These are phyloP conservation scores for Otolemur garnettii DNA, from an alignment of 2,113 vertebrate genomes.

Conservation along the genomic window DNA sequence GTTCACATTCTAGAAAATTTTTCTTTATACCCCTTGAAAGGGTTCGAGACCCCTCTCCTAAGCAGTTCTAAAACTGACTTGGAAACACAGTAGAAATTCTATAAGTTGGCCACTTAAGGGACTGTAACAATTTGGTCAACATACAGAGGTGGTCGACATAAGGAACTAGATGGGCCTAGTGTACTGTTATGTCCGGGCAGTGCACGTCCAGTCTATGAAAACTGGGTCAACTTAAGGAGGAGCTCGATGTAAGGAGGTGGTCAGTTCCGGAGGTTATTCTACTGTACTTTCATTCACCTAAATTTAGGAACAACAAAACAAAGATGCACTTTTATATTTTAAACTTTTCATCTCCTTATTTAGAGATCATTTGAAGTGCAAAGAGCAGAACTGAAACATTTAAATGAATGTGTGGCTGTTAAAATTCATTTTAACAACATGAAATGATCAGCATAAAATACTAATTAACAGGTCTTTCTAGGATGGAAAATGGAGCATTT, in stretches of 20 bases:
- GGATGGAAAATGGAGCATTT: not conserved
- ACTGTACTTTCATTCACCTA: not conserved
- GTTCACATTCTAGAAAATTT: not conserved
- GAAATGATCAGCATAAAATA: not conserved
- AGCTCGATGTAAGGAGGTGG: too few relatives aligned
- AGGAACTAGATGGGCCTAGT: too few relatives aligned
- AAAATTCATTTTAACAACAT: not conserved
- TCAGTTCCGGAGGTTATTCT: too few relatives aligned
- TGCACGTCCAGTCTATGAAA: too few relatives aligned
- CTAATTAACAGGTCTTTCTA: not conserved
- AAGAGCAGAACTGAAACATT: constrained; percentile 7
- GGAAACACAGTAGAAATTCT: not conserved
- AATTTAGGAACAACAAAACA: not conserved
- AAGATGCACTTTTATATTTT: not conserved
- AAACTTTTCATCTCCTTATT: not conserved
- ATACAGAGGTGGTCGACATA: too few relatives aligned
- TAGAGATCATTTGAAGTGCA: not conserved
- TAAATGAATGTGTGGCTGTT: not conserved
- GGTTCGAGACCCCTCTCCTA: not conserved
- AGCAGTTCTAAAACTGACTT: not conserved
- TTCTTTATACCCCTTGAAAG: not conserved
- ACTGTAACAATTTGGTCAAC: too few relatives aligned
- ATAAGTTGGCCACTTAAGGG: too few relatives aligned
- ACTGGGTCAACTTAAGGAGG: too few relatives aligned
- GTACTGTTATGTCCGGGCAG: too few relatives aligned